These are phyloP conservation scores for Xestobium rufovillosum DNA, from an alignment of 2,888 invertebrate species.

Conservation along the genomic window DNA sequence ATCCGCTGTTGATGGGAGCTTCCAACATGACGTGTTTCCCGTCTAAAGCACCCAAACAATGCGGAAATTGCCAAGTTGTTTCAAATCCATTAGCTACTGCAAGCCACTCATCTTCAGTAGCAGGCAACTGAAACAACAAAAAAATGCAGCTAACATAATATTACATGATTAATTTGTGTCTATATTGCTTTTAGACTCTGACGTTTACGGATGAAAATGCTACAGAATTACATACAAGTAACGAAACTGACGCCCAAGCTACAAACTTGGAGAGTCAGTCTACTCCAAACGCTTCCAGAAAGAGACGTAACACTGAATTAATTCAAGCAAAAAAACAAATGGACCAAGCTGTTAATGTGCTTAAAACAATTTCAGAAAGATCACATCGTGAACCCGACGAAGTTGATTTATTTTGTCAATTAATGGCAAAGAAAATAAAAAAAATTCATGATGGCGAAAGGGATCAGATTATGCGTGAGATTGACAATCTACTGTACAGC, in stretches of 20 bases:
- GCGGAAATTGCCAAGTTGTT: conserved; percentile 28
- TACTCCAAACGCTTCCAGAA: not conserved
- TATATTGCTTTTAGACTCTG: conserved; percentile 19
- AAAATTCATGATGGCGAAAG: conserved; percentile 14
- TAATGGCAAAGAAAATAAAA: conserved; percentile 7
- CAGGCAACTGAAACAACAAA: conserved; percentile 20
- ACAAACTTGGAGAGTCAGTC: not conserved
- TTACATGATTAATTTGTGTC: conserved; percentile 16
- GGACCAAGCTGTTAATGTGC: conserved; percentile 19
- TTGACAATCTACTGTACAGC: conserved; percentile 16
- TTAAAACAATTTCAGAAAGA: not conserved
- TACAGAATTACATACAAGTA: not conserved
- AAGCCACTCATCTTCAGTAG: conserved; percentile 25
- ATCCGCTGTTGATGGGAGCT: conserved; percentile 27
- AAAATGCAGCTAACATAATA: conserved; percentile 14
- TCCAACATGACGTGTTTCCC: conserved; percentile 27
- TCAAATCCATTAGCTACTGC: conserved; percentile 23
- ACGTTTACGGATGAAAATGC: conserved; percentile 10
- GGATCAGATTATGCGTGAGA: conserved; percentile 17
- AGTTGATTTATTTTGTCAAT: conserved; percentile 18
- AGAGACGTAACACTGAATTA: conserved; percentile 8
- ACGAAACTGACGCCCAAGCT: not conserved
- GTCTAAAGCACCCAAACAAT: conserved; percentile 26
- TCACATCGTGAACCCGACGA: conserved; percentile 18
- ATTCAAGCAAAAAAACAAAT: conserved; percentile 18